Base-by-base conservation (phyloP, 2,888 invertebrate genomes). In the Platycheirus albimanus region DNA sequence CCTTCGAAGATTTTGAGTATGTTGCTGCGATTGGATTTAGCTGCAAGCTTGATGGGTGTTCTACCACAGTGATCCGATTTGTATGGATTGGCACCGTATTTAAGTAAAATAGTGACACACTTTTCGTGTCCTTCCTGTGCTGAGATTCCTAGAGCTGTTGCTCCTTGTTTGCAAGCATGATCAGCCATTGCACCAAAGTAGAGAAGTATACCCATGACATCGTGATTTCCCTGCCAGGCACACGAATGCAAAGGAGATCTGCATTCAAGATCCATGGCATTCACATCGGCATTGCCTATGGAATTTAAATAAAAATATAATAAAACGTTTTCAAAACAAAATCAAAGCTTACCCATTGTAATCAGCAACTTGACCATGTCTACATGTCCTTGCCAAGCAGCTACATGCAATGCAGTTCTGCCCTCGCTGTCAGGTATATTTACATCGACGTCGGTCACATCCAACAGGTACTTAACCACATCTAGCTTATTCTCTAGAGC, bases 111-210 rank as follows among this genome's bases (percentile, higher is more conserved):
- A 72, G 96, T 92, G 0, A 98, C 98, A 87, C 98, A 98, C 83
- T 96, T 95, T 86, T 97, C 97, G 88, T 98, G 98, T 0, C 98
- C 98, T 90, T 98, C 98, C 90, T 98, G 98, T 0, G 98, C 97
- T 0, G 98, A 98, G 74, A 99, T 98, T 87, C 98, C 96, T 80
- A 99, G 92, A 7, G 98, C 98, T 11, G 98, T 98, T 52, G 98
- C 98, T 19, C 98, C 98, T 92, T 98, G 98, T 88, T 97, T 96
- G 89, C 98, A 98, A 0, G 96, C 96, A 86, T 98, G 97, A 91
- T 97, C 95, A 15, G 97, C 96, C 70, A 93, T 90, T 0, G 98
- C 98, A 4, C 96, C 96, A 86, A 94, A 94, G 87, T 94, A 94
- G 49, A 98, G 92, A 11, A 97, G 91, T 41, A 97, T 92, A 75